A percentile compares a stretch with the other conserved stretches of the same genome.
Evolutionary conservation across 2,113 vertebrate genomes (phyloP).

Genomic region (Apodemus sylvaticus): DNA sequence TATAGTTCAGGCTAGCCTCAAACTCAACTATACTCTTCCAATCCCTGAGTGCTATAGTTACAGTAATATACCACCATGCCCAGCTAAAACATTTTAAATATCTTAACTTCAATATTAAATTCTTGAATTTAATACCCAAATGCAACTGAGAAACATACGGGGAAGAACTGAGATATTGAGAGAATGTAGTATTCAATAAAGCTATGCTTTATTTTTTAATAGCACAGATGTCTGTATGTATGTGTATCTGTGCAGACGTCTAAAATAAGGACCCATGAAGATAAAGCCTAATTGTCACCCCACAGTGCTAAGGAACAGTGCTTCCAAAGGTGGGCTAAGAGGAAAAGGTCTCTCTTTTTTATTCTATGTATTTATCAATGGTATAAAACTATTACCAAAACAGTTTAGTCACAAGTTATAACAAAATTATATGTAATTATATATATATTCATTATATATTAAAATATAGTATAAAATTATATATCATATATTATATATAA

Average conservation of each 20-base stretch:
- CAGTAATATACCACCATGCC: neutral
- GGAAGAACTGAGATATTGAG: neutral
- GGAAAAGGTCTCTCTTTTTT: neutral
- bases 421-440: too few species aligned
- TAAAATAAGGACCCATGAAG: neutral
- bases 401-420: neutral
- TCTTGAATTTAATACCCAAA: slow-evolving; percentile 6
- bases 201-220: neutral
- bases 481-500: neutral
- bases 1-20: neutral
- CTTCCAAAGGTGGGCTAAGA: neutral
- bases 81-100: neutral
- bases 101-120: neutral
- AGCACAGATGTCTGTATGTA: neutral
- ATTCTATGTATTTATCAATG: neutral
- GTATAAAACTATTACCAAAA: neutral
- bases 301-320: neutral
- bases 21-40: neutral
- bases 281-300: neutral
- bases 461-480: too few species aligned
- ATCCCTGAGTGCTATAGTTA: neutral
- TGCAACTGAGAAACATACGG: neutral
- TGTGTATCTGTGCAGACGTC: neutral
- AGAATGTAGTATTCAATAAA: neutral
- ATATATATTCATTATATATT: too few species aligned